Evolutionary conservation across 2,113 vertebrate species (phyloP).

Genomic region (Toxostoma redivivum): DNA sequence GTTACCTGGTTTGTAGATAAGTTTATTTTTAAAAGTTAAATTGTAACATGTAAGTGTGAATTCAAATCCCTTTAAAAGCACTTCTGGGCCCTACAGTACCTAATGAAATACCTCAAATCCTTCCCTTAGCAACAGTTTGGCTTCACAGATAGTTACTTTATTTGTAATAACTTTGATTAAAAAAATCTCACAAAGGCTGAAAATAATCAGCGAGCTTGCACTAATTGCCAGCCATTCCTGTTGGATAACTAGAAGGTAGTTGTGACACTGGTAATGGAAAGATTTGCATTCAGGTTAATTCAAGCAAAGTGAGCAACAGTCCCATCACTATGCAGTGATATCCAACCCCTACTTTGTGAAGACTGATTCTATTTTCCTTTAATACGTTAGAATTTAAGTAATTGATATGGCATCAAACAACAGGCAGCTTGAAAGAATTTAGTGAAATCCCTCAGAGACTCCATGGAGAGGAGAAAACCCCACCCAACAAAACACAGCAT

Average conservation of each 20-base stretch:
- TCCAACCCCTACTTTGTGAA: neutral
- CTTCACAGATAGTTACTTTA: neutral
- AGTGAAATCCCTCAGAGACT: neutral
- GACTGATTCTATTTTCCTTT: neutral
- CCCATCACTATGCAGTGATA: neutral
- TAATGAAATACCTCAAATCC: neutral
- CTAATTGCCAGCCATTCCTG: neutral
- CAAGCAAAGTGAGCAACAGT: neutral
- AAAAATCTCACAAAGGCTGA: neutral
- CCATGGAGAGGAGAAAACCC: neutral
- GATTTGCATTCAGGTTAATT: neutral
- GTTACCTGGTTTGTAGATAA: neutral
- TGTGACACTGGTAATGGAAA: neutral
- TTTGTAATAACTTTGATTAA: neutral
- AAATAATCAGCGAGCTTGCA: neutral
- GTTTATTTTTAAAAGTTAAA: neutral
- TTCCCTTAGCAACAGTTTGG: neutral
- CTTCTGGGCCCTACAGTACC: neutral
- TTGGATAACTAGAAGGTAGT: neutral
- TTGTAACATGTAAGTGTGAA: neutral
- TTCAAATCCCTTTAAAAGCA: neutral
- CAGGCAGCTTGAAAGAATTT: neutral
- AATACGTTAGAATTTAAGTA: neutral
- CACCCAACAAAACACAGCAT: neutral
- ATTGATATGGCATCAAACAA: neutral